Evolutionary conservation across 2,113 vertebrate species (phyloP).

Genomic region (Daphoenositta chrysoptera): DNA sequence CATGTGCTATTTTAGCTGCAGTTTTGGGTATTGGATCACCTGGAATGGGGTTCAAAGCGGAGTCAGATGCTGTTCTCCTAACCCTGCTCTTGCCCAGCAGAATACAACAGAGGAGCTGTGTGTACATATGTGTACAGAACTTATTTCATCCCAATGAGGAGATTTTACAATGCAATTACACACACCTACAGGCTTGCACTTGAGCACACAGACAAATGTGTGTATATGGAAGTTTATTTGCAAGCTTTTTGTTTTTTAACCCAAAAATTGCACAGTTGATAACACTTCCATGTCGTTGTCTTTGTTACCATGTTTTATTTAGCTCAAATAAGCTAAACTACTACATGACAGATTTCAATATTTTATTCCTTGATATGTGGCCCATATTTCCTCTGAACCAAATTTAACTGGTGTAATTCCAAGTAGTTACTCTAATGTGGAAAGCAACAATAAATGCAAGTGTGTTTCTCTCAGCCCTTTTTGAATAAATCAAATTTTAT

Average conservation of each 20-base stretch:
- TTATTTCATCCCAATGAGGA: background rate
- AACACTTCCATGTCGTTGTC: background rate
- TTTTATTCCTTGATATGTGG: background rate
- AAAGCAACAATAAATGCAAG: background rate
- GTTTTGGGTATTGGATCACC: background rate
- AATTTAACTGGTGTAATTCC: background rate
- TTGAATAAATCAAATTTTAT: slow-evolving; percentile 33
- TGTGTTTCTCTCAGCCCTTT: slow-evolving; percentile 11
- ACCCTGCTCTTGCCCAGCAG: background rate
- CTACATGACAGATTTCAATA: background rate
- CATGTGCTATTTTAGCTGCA: background rate
- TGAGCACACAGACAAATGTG: rapidly evolving
- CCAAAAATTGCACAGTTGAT: background rate
- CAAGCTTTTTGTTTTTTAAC: background rate
- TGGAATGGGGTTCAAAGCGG: background rate
- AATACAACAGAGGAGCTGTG: background rate
- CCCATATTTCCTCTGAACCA: background rate
- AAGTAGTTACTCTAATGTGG: background rate
- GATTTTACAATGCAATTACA: background rate
- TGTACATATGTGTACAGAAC: background rate
- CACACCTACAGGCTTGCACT: background rate
- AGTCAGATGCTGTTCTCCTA: background rate
- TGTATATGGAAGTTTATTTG: background rate
- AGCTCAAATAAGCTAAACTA: background rate
- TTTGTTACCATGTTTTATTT: background rate